Conservation (phyloP, 2,797 vertebrate genomes). For the Poecile montanus region DNA sequence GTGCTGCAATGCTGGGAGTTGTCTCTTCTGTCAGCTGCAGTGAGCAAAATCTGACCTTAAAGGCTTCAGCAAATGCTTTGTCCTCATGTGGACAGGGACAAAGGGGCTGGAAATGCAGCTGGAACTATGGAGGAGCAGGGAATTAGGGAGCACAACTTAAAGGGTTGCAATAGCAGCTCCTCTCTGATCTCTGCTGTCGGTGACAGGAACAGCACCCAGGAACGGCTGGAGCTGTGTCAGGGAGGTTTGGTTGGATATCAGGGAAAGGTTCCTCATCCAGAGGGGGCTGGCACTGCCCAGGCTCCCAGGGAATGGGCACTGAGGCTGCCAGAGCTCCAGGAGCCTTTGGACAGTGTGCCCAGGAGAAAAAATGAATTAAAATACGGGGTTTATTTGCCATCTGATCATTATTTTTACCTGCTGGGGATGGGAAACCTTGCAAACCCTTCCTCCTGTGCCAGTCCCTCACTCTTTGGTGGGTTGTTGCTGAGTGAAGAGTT, state of each 20-base stretch:
- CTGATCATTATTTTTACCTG: background rate
- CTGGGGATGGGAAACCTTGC: background rate
- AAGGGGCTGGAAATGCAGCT: background rate
- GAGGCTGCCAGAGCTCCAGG: background rate
- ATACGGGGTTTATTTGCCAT: background rate
- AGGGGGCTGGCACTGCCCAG: background rate
- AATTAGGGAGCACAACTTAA: background rate
- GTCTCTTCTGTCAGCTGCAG: background rate
- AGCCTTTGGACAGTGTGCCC: background rate
- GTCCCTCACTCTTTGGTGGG: background rate
- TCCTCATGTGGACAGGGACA: background rate
- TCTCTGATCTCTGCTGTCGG: background rate
- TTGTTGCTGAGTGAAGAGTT: background rate
- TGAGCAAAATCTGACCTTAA: background rate
- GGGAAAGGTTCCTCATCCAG: background rate
- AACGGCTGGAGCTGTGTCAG: background rate
- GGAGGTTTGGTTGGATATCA: accelerated
- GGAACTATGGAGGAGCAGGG: background rate
- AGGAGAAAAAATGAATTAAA: background rate
- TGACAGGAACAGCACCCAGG: background rate
- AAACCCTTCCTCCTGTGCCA: background rate
- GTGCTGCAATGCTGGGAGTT: background rate
- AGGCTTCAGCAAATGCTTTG: background rate
- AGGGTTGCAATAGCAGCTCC: background rate
- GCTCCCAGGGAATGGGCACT: background rate